Evolutionary conservation across 2,888 invertebrate species (phyloP).

Genomic region (Seladonia tumulorum): DNA sequence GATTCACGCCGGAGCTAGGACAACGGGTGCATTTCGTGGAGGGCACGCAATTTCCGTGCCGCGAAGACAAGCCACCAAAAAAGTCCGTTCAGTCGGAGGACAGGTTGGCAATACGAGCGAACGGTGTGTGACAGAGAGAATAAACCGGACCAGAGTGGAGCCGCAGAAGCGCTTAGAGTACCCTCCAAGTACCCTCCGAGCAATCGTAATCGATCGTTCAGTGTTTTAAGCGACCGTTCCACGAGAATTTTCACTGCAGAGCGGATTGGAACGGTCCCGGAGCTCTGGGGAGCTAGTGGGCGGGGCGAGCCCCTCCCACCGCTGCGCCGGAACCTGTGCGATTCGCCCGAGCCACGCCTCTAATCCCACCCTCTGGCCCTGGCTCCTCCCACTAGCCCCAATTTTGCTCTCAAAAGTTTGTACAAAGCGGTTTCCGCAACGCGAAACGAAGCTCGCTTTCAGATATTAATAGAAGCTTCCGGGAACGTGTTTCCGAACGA

Average conservation of each 20-base stretch:
- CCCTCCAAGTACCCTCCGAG: background rate
- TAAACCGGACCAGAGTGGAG: background rate
- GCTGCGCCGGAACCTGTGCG: background rate
- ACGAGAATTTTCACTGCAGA: background rate
- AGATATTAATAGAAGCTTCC: background rate
- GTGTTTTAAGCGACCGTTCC: background rate
- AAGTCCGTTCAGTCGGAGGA: conserved; percentile 76
- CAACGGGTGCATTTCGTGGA: conserved; percentile 82
- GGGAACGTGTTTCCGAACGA: background rate
- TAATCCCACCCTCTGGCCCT: background rate
- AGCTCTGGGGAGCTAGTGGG: background rate
- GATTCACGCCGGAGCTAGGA: conserved; percentile 82
- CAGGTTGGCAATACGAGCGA: conserved; percentile 75
- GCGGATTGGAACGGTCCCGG: background rate
- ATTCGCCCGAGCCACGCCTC: background rate
- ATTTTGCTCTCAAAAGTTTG: background rate
- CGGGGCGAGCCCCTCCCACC: background rate
- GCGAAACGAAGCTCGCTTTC: background rate
- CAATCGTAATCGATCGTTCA: background rate
- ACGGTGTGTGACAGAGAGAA: background rate
- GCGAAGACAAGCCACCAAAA: conserved; percentile 80
- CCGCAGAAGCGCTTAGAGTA: background rate
- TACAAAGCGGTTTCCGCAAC: background rate
- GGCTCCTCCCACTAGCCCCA: background rate
- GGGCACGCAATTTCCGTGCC: conserved; percentile 83